Conservation (phyloP, 2,113 vertebrate genomes). For the Elgaria multicarinata region DNA sequence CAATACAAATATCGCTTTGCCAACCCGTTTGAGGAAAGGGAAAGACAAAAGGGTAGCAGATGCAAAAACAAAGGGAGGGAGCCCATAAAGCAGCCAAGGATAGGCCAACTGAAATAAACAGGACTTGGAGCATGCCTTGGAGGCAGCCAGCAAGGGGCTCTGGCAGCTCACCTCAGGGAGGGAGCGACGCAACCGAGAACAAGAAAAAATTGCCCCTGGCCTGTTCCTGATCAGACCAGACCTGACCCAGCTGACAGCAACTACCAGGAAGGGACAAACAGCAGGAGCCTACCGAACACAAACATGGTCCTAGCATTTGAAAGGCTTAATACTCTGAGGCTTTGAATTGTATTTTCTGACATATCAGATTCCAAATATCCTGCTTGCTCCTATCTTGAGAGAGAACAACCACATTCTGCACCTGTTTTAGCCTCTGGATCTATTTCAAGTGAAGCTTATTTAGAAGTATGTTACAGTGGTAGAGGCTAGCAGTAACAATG, state of each 20-base stretch:
- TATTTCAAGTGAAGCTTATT: slow-evolving; percentile 66
- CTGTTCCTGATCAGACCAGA: slow-evolving; percentile 50
- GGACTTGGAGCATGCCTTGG: slow-evolving; percentile 72
- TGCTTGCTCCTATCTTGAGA: slow-evolving; percentile 48
- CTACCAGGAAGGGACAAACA: slow-evolving; percentile 58
- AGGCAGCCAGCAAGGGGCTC: slow-evolving; percentile 75
- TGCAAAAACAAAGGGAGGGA: slow-evolving; percentile 77
- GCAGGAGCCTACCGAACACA: slow-evolving; percentile 43
- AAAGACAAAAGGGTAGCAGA: slow-evolving; percentile 76
- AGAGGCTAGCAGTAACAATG: slow-evolving; percentile 40
- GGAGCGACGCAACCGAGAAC: slow-evolving; percentile 57
- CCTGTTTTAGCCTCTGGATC: slow-evolving; percentile 33
- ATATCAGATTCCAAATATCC: slow-evolving; percentile 38
- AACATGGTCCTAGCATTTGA: slow-evolving; percentile 53
- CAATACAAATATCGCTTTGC: slow-evolving; percentile 62
- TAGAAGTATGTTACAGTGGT: slow-evolving; percentile 57
- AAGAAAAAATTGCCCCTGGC: slow-evolving; percentile 68
- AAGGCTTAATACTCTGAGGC: slow-evolving; percentile 34
- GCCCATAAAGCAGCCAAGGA: slow-evolving; percentile 75
- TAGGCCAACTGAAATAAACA: slow-evolving; percentile 75
- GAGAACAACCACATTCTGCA: not conserved
- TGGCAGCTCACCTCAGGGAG: slow-evolving; percentile 56
- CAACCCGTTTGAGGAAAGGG: slow-evolving; percentile 65
- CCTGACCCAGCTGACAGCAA: slow-evolving; percentile 52
- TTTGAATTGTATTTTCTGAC: slow-evolving; percentile 37